A percentile compares a stretch with the other conserved stretches of the same genome.
phyloP scores from a whole-genome alignment of 1,140 invertebrate species.

The Apis florea region DNA sequence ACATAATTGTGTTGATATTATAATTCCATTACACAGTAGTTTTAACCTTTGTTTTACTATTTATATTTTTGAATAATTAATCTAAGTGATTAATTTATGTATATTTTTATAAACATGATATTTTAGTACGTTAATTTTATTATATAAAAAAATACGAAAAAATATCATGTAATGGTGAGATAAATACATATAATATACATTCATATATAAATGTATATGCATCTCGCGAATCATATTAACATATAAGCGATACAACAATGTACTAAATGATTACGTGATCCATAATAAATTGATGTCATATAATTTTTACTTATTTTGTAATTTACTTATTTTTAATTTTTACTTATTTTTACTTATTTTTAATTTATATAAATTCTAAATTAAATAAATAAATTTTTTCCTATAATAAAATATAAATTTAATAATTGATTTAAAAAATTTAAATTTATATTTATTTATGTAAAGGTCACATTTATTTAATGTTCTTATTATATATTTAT shows the following conservation, averaged over 20 bases:
- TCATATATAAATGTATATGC: neutral
- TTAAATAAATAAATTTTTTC: neutral
- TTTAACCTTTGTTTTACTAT: constrained; percentile 8
- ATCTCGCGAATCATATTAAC: neutral
- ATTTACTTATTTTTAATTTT: too few species aligned
- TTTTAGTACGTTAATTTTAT: neutral
- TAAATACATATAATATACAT: neutral
- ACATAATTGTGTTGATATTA: neutral
- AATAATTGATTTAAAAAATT: neutral
- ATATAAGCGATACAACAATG: neutral
- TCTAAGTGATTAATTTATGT: neutral
- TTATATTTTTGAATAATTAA: too few species aligned
- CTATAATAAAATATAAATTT: neutral
- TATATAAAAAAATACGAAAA: neutral
- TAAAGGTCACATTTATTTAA: too few species aligned
- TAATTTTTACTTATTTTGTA: neutral
- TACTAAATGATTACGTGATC: constrained; percentile 13
- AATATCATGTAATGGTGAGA: neutral
- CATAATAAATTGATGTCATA: neutral
- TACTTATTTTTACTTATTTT: neutral
- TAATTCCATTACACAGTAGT: too few species aligned
- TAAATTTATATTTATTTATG: too few species aligned
- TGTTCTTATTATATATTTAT: too few species aligned
- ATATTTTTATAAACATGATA: neutral
- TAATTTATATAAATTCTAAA: neutral